phyloP scores from a whole-genome alignment of 2,113 vertebrate species.

The Anseranas semipalmata region DNA sequence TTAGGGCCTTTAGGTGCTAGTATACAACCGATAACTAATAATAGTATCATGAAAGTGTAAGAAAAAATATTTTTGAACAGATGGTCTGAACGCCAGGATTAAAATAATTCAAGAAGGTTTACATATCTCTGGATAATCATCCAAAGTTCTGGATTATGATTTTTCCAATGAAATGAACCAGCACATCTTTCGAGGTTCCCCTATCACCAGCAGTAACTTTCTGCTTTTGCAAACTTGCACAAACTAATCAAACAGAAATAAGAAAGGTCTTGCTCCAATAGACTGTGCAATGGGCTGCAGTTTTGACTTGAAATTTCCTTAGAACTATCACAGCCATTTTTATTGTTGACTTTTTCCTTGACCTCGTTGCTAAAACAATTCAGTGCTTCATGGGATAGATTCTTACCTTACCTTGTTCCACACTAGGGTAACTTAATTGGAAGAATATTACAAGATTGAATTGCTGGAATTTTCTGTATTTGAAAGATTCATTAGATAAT shows the following conservation, averaged over 20 bases:
- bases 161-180: neutral
- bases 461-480: neutral
- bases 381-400: neutral
- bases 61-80: neutral
- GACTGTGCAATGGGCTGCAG: neutral
- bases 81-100: neutral
- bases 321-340: neutral
- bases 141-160: neutral
- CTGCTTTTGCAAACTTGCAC: neutral
- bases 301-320: neutral
- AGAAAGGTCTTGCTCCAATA: neutral
- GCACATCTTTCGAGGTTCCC: neutral
- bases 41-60: neutral
- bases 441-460: neutral
- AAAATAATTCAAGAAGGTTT: neutral
- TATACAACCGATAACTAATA: neutral
- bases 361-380: neutral
- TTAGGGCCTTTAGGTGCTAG: neutral
- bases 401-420: neutral
- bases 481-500: neutral
- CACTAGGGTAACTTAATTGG: neutral
- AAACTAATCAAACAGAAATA: neutral
- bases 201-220: neutral
- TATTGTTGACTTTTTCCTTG: neutral
- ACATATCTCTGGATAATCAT: neutral